phyloP scores from a whole-genome alignment of 2,888 invertebrate species.

The Rhingia rostrata region DNA sequence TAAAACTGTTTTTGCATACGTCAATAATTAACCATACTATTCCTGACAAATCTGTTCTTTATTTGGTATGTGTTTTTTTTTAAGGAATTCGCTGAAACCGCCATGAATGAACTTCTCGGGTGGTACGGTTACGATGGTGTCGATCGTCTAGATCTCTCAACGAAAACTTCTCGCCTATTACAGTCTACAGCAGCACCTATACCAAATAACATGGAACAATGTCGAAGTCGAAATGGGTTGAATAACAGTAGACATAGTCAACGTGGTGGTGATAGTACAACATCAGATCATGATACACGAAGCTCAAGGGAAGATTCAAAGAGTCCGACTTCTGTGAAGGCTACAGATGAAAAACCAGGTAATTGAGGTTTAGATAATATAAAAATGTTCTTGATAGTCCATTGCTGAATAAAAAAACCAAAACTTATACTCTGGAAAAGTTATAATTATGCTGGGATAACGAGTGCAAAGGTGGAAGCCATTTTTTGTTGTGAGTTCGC shows the following conservation, averaged over 20 bases:
- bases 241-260: slow-evolving; percentile 65
- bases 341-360: slow-evolving; percentile 81
- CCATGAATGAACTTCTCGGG: slow-evolving; percentile 95
- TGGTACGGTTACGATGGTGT: slow-evolving; percentile 94
- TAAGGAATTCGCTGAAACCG: slow-evolving; percentile 95
- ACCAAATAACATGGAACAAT: slow-evolving; percentile 56
- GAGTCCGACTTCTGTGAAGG: slow-evolving; percentile 81
- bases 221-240: slow-evolving; percentile 72
- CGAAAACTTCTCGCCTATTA: slow-evolving; percentile 80
- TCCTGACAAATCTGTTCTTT: background rate
- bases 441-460: slow-evolving; percentile 16
- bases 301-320: slow-evolving; percentile 83
- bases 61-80: slow-evolving; percentile 75
- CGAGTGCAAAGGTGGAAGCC: background rate
- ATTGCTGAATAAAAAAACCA: background rate
- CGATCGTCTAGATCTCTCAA: slow-evolving; percentile 84
- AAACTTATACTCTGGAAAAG: background rate
- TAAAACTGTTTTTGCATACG: slow-evolving; percentile 17
- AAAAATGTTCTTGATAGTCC: background rate
- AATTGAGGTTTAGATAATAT: slow-evolving; percentile 30
- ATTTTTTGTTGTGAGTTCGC: background rate
- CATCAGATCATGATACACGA: slow-evolving; percentile 81
- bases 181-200: slow-evolving; percentile 76
- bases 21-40: background rate
- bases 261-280: slow-evolving; percentile 79